Evolutionary conservation across 2,888 invertebrate genomes (phyloP), one percentile per base, ranked within the genome.

Genomic region (Agrypnus murinus): DNA sequence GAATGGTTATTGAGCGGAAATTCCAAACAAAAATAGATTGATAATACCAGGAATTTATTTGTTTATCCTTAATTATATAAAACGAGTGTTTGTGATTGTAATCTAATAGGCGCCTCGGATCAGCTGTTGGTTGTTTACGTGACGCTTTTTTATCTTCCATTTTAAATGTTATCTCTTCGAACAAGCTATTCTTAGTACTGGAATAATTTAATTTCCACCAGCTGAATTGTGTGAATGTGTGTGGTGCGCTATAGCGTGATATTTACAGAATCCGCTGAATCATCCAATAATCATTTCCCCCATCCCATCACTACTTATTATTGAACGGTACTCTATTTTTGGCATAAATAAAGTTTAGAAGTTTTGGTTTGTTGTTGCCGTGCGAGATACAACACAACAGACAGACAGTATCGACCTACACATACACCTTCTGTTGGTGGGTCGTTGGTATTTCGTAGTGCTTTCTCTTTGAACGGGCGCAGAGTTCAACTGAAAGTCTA

Each of bases 111-210:
- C 60, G 60, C 60, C 60, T 58, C 15, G 34, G 25, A 63, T 63
- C 62, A 63, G 62, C 62, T 63, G 62, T 63, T 63, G 7, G 45
- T 63, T 63, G 62, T 63, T 63, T 63, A 63, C 50, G 34, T 46
- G 48, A 40, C 40, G 34, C 25, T 60, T 46, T 15, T 63, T 50
- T 63, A 63, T 50, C 48, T 48, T n/a, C 38, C 19, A 10, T 15
- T 25, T 50, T 36, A 34, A 32, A 63, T 50, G 14, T 45, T 60
- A 60, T 63, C 62, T 32, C 25, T 25, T 5, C 5, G 25, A 17
- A 36, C 8, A 15, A 55, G 55, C 45, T 32, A 60, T 60, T 45
- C 45, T 45, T 40, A 58, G 38, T 58, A 10, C 40, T n/a, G 1
- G 9, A 10, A 50, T 12, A 50, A 50, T 32, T 50, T 32, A 25